Evolutionary conservation across 2,797 vertebrate species (phyloP), one percentile per base, ranked within the genome.

Genomic region (Danio albolineatus): DNA sequence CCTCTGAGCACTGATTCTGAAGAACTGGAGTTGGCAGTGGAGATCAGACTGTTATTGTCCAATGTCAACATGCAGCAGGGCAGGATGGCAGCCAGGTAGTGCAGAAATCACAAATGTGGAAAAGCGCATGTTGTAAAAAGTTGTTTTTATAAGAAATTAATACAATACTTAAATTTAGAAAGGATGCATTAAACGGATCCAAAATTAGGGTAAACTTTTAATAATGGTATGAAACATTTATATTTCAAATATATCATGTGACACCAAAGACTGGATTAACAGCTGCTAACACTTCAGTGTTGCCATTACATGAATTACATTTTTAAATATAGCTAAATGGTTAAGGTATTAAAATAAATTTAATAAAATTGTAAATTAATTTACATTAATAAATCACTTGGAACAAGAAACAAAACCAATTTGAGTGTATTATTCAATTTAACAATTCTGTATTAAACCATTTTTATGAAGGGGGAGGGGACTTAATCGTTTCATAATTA

Each of bases 41-140:
- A 95, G 84, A 91, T 89, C 51, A 94, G 87, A 83, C 94, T 98
- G 83, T 93, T 96, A 9, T 91, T 95, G 87, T 93, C 94, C 60
- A 90, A 86, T 19, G 82, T 97, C 48, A 92, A 90, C 86, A 89
- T 95, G 81, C 95, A 97, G 89, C 94, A 93, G 78, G 93, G 95
- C 85, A 88, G 86, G 62, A 84, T 90, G n/a, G 89, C 94, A 12
- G 84, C 89, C 48, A 96, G 96, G 97, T 95, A 81, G 96, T 94
- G 78, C 6, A 76, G 38, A 78, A 66, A 62, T n/a, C 5, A 28
- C n/a, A 60, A 51, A 21, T 43, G 41, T 28, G 56, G 19, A 73
- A 10, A 6, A 17, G 38, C 6, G n/a, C 10, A 21, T 5, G 12
- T 21, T 2, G 4, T 21, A 8, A 59, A 61, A 1, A 16, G 13